Base-by-base conservation (phyloP, 37 sponge, comb jelly and placozoan genomes). In the Halisarca cf. caerulea region DNA sequence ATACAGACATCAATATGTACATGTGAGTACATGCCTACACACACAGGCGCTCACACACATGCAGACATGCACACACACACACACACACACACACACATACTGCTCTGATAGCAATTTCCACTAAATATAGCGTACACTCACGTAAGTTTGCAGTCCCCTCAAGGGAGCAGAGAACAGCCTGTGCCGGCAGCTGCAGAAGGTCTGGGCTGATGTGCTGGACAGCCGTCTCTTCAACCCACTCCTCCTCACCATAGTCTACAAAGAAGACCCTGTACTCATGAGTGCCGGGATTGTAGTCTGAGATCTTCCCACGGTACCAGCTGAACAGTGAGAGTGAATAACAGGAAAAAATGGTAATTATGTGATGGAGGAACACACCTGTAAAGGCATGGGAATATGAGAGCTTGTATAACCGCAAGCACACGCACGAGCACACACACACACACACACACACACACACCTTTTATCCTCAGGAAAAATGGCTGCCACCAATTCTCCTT, bases 221-320 rank as follows among this genome's bases (percentile, higher is more conserved):
- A 2, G 41, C 40, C 15, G 61, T 35, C 32, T 81, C 79, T 35
- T 30, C 55, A n/a, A 94, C 80, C 90, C 90, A 90, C 69, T 94
- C 90, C 2, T 54, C 58, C 66, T 94, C 86, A 35, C 94, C 94
- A 61, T 88, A 88, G 61, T 94, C 94, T 54, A 90, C 59, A 82
- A 94, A 94, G 61, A 83, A 85, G 34, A 81, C 44, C 75, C 45
- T 32, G 47, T 82, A 87, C 84, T 83, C 14, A 9, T 54, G 61
- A 41, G 28, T 30, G 2, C 73, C 34, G 43, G 87, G 42, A 54
- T 2, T 35, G 39, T 79, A 24, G 0, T 69, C 81, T 43, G 87
- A n/a, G 8, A 93, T 85, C 55, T 44, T 59, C 11, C 88, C 94
- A 23, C 94, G 78, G 53, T 94, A 94, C 86, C 88, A 88, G 7